Evolutionary conservation across 2,113 vertebrate species (phyloP), one percentile per base, ranked within the genome.

Genomic region (Paralichthys olivaceus): DNA sequence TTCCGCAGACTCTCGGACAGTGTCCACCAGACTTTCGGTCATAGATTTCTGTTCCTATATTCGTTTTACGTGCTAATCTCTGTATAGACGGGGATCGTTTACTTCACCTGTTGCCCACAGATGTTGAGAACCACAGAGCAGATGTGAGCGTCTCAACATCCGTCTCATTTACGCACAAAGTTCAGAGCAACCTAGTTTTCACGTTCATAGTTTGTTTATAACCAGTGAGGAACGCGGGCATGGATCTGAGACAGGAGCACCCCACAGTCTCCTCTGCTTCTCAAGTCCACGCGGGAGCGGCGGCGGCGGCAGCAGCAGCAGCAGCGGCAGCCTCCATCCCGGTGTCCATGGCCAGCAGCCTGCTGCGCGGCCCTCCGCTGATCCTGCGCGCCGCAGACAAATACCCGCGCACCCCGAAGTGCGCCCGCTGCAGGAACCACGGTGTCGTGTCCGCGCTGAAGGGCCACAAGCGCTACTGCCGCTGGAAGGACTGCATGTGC

Each of bases 401-500:
- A 91, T 99, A 98, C 78, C 98, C 97, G 40, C 95, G 98, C 81
- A 99, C 98, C 25, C 98, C 97, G 25, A 99, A 99, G 94, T 99
- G 98, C 84, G 98, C 98, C 54, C 96, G 98, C 19, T 99, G 97
- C 94, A 93, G 98, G 77, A 99, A 99, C 90, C 98, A 98, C 91
- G 98, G 98, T 1, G 98, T 99, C 62, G 97, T 99, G 72, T 99
- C 97, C 0, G 97, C 97, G 12, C 95, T 99, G 32, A 99, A 99
- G 91, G 98, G 97, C 92, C 98, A 99, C 95, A 99, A 99, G 86
- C 97, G 98, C 84, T 99, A 99, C 94, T 99, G 98, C 89, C 97
- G 98, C 86, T 99, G 98, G 98, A 98, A 98, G 92, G 98, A 99
- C 95, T 99, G 98, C 89, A 96, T 98, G 95, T 99, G 98, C 93